A percentile compares a stretch with the other conserved stretches of the same genome.
phyloP scores from a whole-genome alignment of 2,113 vertebrate species.

The Dicentrarchus labrax region DNA sequence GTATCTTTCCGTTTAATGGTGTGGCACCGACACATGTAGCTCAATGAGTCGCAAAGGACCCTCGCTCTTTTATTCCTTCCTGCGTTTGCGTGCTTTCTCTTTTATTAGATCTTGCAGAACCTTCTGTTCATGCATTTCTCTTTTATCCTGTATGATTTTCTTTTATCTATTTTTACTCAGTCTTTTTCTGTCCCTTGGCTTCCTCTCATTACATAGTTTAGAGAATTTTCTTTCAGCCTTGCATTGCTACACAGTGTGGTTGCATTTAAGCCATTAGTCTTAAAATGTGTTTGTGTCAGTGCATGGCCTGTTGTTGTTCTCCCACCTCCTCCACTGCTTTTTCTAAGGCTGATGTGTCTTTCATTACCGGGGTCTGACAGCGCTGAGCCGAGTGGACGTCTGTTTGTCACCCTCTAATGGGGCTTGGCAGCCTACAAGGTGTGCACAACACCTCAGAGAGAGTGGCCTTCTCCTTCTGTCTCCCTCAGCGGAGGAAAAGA shows the following conservation, averaged over 20 bases:
- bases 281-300: conserved; percentile 69
- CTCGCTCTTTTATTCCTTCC: conserved; percentile 23
- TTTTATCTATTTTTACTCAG: conserved; percentile 46
- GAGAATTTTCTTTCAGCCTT: conserved; percentile 7
- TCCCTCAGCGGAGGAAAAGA: conserved; percentile 74
- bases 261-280: conserved; percentile 73
- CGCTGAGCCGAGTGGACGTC: conserved; percentile 70
- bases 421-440: conserved; percentile 79
- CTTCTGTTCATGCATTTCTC: conserved; percentile 25
- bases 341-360: conserved; percentile 78
- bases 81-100: conserved; percentile 20
- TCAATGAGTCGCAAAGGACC: conserved; percentile 59
- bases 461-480: conserved; percentile 67
- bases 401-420: conserved; percentile 83
- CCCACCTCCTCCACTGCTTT: conserved; percentile 50
- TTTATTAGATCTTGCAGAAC: conserved; percentile 37
- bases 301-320: conserved; percentile 58
- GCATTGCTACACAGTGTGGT: conserved; percentile 44
- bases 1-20: conserved; percentile 56
- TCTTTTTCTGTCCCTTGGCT: conserved; percentile 22
- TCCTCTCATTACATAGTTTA: conserved; percentile 40
- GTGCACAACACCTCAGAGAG: conserved; percentile 74
- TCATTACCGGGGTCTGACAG: conserved; percentile 81
- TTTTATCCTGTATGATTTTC: conserved; percentile 31
- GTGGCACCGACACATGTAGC: conserved; percentile 47